Base-by-base conservation (phyloP, 2,888 invertebrate species). In the Octonoba sinensis region DNA sequence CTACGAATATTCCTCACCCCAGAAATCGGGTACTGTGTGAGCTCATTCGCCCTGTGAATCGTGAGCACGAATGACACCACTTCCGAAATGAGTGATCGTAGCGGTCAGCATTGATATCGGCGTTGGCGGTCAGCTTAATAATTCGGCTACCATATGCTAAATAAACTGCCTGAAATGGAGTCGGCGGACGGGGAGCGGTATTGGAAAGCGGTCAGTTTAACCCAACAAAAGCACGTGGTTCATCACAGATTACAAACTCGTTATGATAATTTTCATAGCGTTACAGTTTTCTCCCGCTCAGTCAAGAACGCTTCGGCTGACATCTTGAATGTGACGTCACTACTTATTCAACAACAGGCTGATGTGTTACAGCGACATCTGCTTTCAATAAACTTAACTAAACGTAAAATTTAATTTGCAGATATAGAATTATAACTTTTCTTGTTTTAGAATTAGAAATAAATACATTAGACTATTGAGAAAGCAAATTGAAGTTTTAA, bases 251-350 rank as follows among this genome's bases (percentile, higher is more conserved):
- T 66, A 59, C 36, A 78, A 77, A 78, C 78, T 78, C 72, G 78
- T 78, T 78, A 78, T 71, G 78, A 72, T 78, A 78, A 78, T 78
- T 78, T 64, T 51, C 44, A 66, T 57, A 20, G 49, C 54, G 54
- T 77, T 77, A 56, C 54, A 72, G 44, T 24, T 65, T 65, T 64
- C 77, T 59, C 62, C 51, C 59, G 24, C 47, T 36, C 11, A 44
- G 44, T 49, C 12, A 49, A 51, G 78, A 78, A 78, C 78, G 78
- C 78, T 66, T 16, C n/a, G 47, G 59, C 78, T 78, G 78, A 78
- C 78, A 78, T 78, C 71, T 78, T 78, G 71, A 65, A 56, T 54
- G 20, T 72, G 71, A 77, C 77, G 77, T 77, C 77, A 77, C 18
- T 18, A 69, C 62, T 51, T 13, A 16, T 12, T 36, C 8, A 1